These are phyloP conservation scores for Platichthys stellatus DNA, from an alignment of 2,113 vertebrate species.

Conservation along the genomic window DNA sequence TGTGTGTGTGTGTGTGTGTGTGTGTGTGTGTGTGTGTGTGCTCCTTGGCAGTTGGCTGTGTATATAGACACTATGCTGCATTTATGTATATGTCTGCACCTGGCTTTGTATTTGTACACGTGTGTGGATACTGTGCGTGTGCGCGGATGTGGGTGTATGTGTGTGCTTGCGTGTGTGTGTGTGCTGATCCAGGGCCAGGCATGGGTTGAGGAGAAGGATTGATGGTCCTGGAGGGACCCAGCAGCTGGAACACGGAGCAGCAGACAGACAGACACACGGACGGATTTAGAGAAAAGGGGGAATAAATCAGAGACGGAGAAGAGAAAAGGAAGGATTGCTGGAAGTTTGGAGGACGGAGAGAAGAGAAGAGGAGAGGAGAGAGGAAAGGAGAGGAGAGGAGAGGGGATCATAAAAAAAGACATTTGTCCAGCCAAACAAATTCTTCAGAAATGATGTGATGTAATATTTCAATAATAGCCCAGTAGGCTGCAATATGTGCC, in stretches of 20 bases:
- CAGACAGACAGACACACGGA: slow-evolving; percentile 74
- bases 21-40: slow-evolving; percentile 5
- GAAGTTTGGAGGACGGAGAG: slow-evolving; percentile 45
- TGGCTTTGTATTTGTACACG: slow-evolving; percentile 21
- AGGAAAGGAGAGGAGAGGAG: slow-evolving; percentile 33
- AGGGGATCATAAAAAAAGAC: slow-evolving; percentile 29
- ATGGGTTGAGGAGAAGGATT: slow-evolving; percentile 76
- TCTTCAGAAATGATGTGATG: slow-evolving; percentile 76
- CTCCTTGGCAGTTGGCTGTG: slow-evolving; percentile 4
- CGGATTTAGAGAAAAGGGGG: slow-evolving; percentile 65
- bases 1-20: no score
- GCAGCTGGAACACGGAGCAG: slow-evolving; percentile 78
- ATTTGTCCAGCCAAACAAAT: slow-evolving; percentile 73
- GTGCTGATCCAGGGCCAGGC: slow-evolving; percentile 73
- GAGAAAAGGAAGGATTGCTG: slow-evolving; percentile 57
- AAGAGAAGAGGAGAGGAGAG: slow-evolving; percentile 29
- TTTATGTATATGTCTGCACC: slow-evolving; percentile 28
- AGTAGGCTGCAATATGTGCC: slow-evolving; percentile 69
- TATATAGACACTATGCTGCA: background rate
- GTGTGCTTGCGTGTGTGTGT: slow-evolving; percentile 36
- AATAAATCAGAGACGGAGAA: slow-evolving; percentile 76
- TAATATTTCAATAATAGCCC: slow-evolving; percentile 77
- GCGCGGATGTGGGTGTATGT: slow-evolving; percentile 5
- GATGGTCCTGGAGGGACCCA: slow-evolving; percentile 75
- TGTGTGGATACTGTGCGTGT: slow-evolving; percentile 29